These are phyloP conservation scores for Drosophila nannoptera DNA, from an alignment of 1,140 invertebrate genomes.

Conservation along the genomic window DNA sequence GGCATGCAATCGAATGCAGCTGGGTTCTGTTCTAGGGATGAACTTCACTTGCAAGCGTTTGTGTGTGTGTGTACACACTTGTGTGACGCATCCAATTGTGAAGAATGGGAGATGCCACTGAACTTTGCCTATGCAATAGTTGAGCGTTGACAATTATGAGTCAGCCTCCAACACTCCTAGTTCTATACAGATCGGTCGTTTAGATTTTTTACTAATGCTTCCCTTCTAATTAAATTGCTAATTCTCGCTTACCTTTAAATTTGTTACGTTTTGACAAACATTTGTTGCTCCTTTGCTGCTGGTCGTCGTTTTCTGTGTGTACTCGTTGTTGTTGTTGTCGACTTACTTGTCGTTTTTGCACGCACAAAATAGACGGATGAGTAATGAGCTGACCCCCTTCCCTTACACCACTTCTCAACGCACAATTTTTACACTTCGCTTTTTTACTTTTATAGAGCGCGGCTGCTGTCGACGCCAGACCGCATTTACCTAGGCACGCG, in stretches of 20 bases:
- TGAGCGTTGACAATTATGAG: constrained; percentile 34
- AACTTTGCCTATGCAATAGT: constrained; percentile 49
- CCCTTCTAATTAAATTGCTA: background rate
- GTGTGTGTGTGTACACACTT: constrained; percentile 1
- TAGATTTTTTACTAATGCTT: constrained; percentile 2
- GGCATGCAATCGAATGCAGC: background rate
- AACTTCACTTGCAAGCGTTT: constrained; percentile 17
- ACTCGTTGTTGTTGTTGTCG: constrained; percentile 30
- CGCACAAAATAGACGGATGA: constrained; percentile 48
- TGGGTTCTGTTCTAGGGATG: constrained; percentile 42
- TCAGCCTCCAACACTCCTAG: constrained; percentile 37
- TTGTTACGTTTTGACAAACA: constrained; percentile 58
- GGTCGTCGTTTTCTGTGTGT: constrained; percentile 30
- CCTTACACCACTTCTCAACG: background rate
- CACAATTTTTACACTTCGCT: background rate
- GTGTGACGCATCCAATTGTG: constrained; percentile 54
- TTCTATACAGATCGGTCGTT: constrained; percentile 1
- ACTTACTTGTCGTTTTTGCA: constrained; percentile 28
- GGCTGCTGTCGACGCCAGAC: constrained; percentile 17
- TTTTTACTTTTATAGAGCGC: constrained; percentile 30
- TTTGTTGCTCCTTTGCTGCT: constrained; percentile 62
- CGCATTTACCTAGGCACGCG: constrained; percentile 39
- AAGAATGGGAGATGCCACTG: constrained; percentile 51
- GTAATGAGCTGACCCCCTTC: constrained; percentile 29
- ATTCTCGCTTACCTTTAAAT: constrained; percentile 53